Percentiles rank a stretch among this genome's conserved stretches.
Conservation (phyloP, 1,140 invertebrate species). For the Pachyrhynchus sulphureomaculatus region DNA sequence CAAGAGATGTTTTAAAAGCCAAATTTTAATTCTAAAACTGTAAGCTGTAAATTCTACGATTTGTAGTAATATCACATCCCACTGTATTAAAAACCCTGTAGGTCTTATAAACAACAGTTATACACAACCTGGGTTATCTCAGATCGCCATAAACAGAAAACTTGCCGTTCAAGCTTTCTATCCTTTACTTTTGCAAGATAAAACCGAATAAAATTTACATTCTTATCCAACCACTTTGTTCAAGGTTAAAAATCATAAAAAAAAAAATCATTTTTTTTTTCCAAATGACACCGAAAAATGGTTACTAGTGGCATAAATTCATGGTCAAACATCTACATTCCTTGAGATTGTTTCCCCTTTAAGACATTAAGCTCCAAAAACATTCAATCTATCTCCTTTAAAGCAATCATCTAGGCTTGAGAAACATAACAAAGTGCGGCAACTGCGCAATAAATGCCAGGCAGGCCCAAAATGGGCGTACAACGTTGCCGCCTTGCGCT, state of each 20-base stretch:
- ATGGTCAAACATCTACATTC: slow-evolving; percentile 1
- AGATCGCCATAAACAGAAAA: background rate
- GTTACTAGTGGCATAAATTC: slow-evolving; percentile 4
- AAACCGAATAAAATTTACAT: no score
- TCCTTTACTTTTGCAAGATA: background rate
- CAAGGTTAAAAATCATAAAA: background rate
- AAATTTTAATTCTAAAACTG: background rate
- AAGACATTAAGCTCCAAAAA: background rate
- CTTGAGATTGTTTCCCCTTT: background rate
- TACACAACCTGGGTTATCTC: background rate
- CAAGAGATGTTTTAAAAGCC: no score
- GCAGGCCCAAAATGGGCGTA: slow-evolving; percentile 3
- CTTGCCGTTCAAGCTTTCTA: background rate
- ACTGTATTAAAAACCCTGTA: background rate
- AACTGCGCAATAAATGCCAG: slow-evolving; percentile 14
- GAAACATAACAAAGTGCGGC: slow-evolving; percentile 1
- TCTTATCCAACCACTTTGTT: background rate
- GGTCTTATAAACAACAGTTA: slow-evolving; percentile 4
- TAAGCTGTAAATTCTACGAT: background rate
- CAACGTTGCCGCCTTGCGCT: background rate
- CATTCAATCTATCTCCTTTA: slow-evolving; percentile 1
- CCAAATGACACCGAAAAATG: background rate
- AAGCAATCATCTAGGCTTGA: background rate
- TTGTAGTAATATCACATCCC: background rate
- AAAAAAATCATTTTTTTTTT: background rate